Evolutionary conservation across 2,888 invertebrate species (phyloP).

Genomic region (Phanerotoma sp.): DNA sequence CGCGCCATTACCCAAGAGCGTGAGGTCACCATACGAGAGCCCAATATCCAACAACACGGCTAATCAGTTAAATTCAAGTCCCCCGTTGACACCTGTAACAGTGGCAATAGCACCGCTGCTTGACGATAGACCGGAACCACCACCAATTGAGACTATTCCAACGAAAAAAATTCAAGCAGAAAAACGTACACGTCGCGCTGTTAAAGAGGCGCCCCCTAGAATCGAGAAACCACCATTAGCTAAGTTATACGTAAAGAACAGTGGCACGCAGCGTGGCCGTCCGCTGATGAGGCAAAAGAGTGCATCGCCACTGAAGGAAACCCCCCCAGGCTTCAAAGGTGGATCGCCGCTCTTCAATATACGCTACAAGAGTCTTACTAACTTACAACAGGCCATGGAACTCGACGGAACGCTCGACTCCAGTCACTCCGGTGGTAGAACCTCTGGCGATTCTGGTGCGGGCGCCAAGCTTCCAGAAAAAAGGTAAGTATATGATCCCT

Average conservation of each 20-base stretch:
- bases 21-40: conserved; percentile 65
- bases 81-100: conserved; percentile 61
- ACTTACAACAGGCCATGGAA: conserved; percentile 70
- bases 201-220: conserved; percentile 63
- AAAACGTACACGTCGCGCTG: conserved; percentile 72
- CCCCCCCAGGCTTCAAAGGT: conserved; percentile 69
- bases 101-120: conserved; percentile 62
- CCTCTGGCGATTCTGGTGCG: conserved; percentile 80
- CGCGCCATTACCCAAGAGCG: conserved; percentile 83
- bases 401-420: conserved; percentile 85
- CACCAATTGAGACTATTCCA: conserved; percentile 89
- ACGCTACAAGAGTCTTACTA: conserved; percentile 64
- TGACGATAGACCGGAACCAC: conserved; percentile 79
- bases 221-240: conserved; percentile 65
- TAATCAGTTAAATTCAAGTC: conserved; percentile 35
- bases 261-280: conserved; percentile 66
- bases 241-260: conserved; percentile 79
- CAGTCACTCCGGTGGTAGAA: conserved; percentile 84
- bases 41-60: conserved; percentile 34
- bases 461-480: conserved; percentile 81
- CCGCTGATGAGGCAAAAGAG: conserved; percentile 71
- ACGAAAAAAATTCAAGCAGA: conserved; percentile 78
- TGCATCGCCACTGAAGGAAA: conserved; percentile 71
- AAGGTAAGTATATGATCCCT: conserved; percentile 52
- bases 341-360: conserved; percentile 78